These are phyloP conservation scores for Lagopus leucura DNA, from an alignment of 2,113 vertebrate genomes.

Conservation along the genomic window DNA sequence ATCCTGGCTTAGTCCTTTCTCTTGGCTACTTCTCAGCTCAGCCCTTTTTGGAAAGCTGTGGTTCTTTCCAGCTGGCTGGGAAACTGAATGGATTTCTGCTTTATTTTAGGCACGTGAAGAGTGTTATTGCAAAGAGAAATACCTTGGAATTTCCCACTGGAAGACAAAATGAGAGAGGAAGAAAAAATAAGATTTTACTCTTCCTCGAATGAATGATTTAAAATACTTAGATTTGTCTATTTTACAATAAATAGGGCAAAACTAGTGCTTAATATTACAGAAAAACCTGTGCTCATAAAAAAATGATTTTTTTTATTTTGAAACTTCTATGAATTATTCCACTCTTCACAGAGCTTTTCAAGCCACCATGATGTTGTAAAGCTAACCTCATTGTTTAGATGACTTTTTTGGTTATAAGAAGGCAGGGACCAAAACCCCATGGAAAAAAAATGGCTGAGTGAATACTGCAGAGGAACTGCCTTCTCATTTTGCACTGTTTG, in stretches of 20 bases:
- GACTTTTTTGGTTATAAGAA: neutral
- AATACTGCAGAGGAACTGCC: neutral
- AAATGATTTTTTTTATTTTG: neutral
- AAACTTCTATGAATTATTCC: neutral
- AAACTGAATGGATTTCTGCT: neutral
- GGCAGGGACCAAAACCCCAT: neutral
- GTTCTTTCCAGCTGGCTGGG: neutral
- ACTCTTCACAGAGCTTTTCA: neutral
- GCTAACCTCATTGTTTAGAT: neutral
- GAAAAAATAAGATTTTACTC: neutral
- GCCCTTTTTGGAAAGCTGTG: neutral
- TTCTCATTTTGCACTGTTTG: neutral
- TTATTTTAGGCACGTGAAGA: neutral
- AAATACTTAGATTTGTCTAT: neutral
- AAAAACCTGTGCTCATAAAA: neutral
- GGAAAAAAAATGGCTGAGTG: neutral
- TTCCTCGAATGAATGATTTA: neutral
- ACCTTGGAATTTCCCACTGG: neutral
- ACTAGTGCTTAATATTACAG: neutral
- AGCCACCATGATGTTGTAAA: neutral
- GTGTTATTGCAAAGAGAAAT: neutral
- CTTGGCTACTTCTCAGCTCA: neutral
- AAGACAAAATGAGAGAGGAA: neutral
- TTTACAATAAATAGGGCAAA: neutral
- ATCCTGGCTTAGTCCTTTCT: neutral